Base-by-base conservation (phyloP, 1,140 invertebrate species). In the Stegodyphus dumicola region DNA sequence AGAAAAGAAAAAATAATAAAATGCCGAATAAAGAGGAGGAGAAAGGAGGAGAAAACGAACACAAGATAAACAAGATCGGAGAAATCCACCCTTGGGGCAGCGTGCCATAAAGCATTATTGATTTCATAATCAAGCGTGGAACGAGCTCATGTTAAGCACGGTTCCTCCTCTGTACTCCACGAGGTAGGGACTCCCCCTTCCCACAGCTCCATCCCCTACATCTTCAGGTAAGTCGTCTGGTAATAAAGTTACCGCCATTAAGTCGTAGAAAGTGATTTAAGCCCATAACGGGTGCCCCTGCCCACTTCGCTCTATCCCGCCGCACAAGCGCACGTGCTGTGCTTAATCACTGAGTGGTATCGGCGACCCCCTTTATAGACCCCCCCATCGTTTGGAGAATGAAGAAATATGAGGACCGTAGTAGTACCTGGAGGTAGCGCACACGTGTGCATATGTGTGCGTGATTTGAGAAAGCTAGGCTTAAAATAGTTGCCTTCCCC, bases 241-340 rank as follows among this genome's bases (percentile, higher is more conserved):
- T 76, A 76, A 76, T 76, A 76, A 76, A 76, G 74, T 76, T 76
- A 76, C 74, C 54, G 18, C 74, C 74, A 76, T 76, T 76, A 76
- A 76, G 54, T 76, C 53, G 74, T 76, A 76, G 74, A 76, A 76
- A 76, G 74, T 76, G 74, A 76, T 76, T 76, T 76, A 76, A 76
- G 74, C 70, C 70, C 70, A 52, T 73, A 73, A 49, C 51, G 70
- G n/a, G 9, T 76, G 5, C 74, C n/a, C 11, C 74, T 56, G 67
- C 18, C 6, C 70, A 49, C 13, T 52, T 73, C 49, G 49, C 53
- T 76, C 64, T 33, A 33, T 33, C 33, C 33, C 33, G 1, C 33
- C 33, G 48, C 56, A 76, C 53, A 76, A 76, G 74, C 53, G 17
- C 17, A 17, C 17, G 64, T 65, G 64, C 54, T 48, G 7, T 76